Conservation (phyloP, 2,113 vertebrate species). For the Bubo bubo region DNA sequence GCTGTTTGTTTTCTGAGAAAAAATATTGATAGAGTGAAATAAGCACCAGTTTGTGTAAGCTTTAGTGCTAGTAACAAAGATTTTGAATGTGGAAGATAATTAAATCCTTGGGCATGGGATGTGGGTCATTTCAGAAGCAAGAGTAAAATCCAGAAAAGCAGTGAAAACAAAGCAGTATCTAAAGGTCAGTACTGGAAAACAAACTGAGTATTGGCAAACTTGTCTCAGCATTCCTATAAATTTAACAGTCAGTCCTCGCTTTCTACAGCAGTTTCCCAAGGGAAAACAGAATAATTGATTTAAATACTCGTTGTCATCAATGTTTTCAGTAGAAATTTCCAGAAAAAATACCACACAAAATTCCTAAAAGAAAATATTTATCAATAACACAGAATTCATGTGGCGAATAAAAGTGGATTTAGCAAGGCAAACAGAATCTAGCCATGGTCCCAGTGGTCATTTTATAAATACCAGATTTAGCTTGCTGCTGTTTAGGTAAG, state of each 20-base stretch:
- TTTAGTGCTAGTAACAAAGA: background rate
- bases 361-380: background rate
- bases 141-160: background rate
- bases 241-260: background rate
- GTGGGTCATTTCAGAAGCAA: background rate
- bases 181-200: constrained; percentile 27
- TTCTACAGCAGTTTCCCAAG: constrained; percentile 11
- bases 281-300: background rate
- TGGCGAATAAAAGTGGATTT: background rate
- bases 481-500: background rate
- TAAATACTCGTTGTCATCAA: background rate
- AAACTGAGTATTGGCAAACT: background rate
- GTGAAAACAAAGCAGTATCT: background rate
- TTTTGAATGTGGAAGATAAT: background rate
- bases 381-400: background rate
- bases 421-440: background rate
- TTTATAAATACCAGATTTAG: background rate
- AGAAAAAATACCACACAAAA: background rate
- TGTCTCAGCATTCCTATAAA: background rate
- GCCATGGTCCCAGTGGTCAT: background rate
- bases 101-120: background rate
- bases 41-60: background rate
- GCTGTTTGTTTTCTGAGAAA: background rate
- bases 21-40: background rate
- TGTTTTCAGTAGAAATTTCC: background rate